These are phyloP conservation scores for Aphodius granarius DNA, from an alignment of 2,888 invertebrate species.

Conservation along the genomic window DNA sequence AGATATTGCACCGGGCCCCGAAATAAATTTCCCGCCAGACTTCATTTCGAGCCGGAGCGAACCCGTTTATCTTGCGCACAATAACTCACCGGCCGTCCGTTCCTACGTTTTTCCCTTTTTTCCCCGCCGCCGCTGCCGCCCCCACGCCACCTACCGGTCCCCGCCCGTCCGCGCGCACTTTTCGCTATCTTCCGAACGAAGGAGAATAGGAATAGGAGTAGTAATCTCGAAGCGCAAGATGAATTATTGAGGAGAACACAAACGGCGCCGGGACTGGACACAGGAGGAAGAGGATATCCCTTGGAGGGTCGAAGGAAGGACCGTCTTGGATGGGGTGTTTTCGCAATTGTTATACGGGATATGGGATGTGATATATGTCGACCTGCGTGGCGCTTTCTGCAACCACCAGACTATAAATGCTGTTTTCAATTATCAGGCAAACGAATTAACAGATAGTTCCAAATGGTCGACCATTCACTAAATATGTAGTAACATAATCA, in stretches of 20 bases:
- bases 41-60: conserved; percentile 73
- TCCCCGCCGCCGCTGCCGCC: conserved; percentile 21
- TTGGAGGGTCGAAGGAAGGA: background rate
- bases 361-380: background rate
- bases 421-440: background rate
- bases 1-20: conserved; percentile 54
- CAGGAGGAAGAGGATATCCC: background rate
- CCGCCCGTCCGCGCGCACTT: conserved; percentile 50
- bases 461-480: too few relatives aligned
- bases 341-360: background rate
- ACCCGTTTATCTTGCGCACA: conserved; percentile 72
- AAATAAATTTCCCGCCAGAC: conserved; percentile 61
- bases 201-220: conserved; percentile 53
- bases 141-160: conserved; percentile 9
- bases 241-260: conserved; percentile 52
- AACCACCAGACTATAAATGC: background rate
- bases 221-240: conserved; percentile 52
- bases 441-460: background rate
- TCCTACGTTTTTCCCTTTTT: conserved; percentile 50
- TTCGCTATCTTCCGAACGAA: conserved; percentile 50
- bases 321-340: background rate
- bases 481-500: too few relatives aligned
- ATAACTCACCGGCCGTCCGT: conserved; percentile 53
- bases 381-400: background rate
- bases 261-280: conserved; percentile 40